Conservation (phyloP, 2,797 vertebrate species). For the Oryzias dopingdopingensis region DNA sequence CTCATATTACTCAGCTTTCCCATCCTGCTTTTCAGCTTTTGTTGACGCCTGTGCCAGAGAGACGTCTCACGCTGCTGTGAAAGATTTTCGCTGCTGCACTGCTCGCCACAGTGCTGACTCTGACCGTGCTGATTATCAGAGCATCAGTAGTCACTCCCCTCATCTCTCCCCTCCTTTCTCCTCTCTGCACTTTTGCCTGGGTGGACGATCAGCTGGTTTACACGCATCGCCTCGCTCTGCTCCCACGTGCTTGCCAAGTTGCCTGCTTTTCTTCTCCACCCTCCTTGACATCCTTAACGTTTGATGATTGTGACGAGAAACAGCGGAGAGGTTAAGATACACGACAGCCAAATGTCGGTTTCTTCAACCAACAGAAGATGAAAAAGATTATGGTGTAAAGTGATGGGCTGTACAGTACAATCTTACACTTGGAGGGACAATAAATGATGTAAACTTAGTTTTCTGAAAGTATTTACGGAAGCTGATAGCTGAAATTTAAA, state of each 20-base stretch:
- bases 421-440: slow-evolving; percentile 4
- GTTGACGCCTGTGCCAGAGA: slow-evolving; percentile 43
- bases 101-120: slow-evolving; percentile 57
- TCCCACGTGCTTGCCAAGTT: slow-evolving; percentile 32
- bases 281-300: slow-evolving; percentile 38
- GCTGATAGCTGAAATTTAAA: neutral
- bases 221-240: slow-evolving; percentile 50
- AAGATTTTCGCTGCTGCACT: slow-evolving; percentile 39
- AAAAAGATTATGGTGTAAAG: slow-evolving; percentile 12
- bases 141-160: slow-evolving; percentile 72
- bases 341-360: slow-evolving; percentile 23
- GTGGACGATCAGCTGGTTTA: slow-evolving; percentile 77
- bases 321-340: slow-evolving; percentile 9
- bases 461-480: slow-evolving; percentile 5
- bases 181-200: slow-evolving; percentile 39
- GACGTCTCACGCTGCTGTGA: slow-evolving; percentile 44
- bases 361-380: slow-evolving; percentile 11
- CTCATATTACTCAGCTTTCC: slow-evolving; percentile 43
- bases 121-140: slow-evolving; percentile 59
- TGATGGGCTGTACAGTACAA: neutral
- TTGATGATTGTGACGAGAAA: slow-evolving; percentile 39
- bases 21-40: slow-evolving; percentile 52
- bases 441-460: neutral
- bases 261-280: slow-evolving; percentile 28
- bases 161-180: slow-evolving; percentile 27